Conservation (phyloP, 2,797 vertebrate genomes). For the Enoplosus armatus region DNA sequence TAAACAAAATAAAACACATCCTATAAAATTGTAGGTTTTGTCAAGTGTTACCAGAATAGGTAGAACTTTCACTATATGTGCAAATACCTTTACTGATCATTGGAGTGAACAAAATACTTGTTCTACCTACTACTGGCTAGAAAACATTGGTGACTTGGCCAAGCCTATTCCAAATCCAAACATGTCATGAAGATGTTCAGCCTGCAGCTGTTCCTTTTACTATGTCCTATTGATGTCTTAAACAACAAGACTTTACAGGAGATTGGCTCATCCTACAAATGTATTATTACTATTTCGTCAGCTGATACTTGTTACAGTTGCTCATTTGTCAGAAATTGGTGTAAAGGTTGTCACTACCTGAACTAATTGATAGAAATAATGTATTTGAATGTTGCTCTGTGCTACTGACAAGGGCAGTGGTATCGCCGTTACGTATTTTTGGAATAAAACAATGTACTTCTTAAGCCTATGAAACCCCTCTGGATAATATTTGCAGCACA, state of each 20-base stretch:
- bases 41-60: constrained; percentile 14
- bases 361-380: constrained; percentile 17
- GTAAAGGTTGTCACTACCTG: constrained; percentile 12
- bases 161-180: background rate
- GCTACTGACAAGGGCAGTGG: background rate
- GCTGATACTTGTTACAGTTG: background rate
- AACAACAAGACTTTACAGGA: background rate
- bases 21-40: constrained; percentile 27
- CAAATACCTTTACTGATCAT: constrained; percentile 11
- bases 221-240: background rate
- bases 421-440: constrained; percentile 20
- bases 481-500: constrained; percentile 22
- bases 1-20: constrained; percentile 37
- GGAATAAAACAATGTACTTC: constrained; percentile 19
- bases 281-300: background rate
- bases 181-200: background rate
- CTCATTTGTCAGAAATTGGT: constrained; percentile 2
- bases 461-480: constrained; percentile 33
- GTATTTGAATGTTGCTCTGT: constrained; percentile 15
- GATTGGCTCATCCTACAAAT: background rate
- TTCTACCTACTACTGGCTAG: background rate
- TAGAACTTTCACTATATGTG: background rate
- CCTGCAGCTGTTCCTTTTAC: background rate
- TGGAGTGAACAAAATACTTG: background rate
- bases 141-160: background rate